phyloP scores from a whole-genome alignment of 2,113 vertebrate genomes.

The Corvus moneduloides region DNA sequence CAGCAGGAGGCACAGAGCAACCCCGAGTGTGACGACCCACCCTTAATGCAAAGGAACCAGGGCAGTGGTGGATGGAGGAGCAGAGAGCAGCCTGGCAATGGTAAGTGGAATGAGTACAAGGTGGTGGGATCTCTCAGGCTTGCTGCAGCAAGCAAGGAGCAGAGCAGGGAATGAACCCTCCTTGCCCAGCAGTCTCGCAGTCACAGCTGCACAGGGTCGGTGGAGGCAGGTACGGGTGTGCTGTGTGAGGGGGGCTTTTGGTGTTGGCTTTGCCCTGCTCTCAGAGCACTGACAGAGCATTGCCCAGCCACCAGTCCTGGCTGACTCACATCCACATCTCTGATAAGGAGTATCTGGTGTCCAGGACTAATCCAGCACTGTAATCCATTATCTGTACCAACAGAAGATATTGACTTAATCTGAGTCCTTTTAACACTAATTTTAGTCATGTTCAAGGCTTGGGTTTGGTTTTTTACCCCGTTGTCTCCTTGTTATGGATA shows the following conservation, averaged over 20 bases:
- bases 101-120: neutral
- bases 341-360: neutral
- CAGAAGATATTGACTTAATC: rapidly evolving
- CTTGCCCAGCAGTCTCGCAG: neutral
- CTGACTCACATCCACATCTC: neutral
- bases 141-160: neutral
- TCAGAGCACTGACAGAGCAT: neutral
- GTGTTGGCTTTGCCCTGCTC: neutral
- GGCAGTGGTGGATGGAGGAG: neutral
- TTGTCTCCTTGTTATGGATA: neutral
- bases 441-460: neutral
- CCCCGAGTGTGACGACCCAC: neutral
- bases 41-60: neutral
- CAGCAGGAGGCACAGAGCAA: rapidly evolving
- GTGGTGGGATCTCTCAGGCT: neutral
- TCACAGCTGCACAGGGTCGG: rapidly evolving
- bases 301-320: neutral
- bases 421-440: neutral
- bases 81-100: neutral
- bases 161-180: neutral
- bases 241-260: neutral
- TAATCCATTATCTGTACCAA: neutral
- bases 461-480: neutral
- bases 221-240: neutral
- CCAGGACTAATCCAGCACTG: neutral